These are phyloP conservation scores for Palloptera scutellata DNA, from an alignment of 2,888 invertebrate genomes.

Conservation along the genomic window DNA sequence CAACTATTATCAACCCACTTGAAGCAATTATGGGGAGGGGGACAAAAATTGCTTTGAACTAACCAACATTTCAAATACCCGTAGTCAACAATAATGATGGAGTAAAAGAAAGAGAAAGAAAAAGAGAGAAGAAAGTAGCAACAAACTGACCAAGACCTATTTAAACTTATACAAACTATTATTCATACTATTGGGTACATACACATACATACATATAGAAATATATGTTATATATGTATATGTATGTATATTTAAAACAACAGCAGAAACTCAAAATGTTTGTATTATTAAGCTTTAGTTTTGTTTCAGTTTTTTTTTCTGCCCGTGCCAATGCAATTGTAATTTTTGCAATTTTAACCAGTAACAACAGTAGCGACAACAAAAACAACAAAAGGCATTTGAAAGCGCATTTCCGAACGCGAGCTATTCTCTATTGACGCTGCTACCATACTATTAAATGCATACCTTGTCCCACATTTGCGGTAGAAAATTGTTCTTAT, in stretches of 20 bases:
- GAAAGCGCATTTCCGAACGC: no score
- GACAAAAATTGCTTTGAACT: slow-evolving; percentile 6
- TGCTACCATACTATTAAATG: slow-evolving; percentile 33
- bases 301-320: no score
- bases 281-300: no score
- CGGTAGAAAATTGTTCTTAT: slow-evolving; percentile 17
- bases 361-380: no score
- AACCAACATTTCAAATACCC: neutral
- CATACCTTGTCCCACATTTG: slow-evolving; percentile 43
- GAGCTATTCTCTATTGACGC: no score
- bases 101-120: neutral
- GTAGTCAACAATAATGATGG: neutral
- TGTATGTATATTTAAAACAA: no score
- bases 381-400: no score
- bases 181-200: slow-evolving; percentile 11
- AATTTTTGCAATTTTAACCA: no score
- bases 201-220: neutral
- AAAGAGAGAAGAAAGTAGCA: slow-evolving; percentile 14
- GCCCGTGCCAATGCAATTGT: no score
- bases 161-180: slow-evolving; percentile 6
- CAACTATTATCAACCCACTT: slow-evolving; percentile 30
- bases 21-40: slow-evolving; percentile 20
- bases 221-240: no score
- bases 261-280: no score
- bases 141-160: slow-evolving; percentile 38